Percentiles rank a stretch among this genome's conserved stretches.
phyloP scores from a whole-genome alignment of 1,140 invertebrate species.

The Zaprionus taronus region DNA sequence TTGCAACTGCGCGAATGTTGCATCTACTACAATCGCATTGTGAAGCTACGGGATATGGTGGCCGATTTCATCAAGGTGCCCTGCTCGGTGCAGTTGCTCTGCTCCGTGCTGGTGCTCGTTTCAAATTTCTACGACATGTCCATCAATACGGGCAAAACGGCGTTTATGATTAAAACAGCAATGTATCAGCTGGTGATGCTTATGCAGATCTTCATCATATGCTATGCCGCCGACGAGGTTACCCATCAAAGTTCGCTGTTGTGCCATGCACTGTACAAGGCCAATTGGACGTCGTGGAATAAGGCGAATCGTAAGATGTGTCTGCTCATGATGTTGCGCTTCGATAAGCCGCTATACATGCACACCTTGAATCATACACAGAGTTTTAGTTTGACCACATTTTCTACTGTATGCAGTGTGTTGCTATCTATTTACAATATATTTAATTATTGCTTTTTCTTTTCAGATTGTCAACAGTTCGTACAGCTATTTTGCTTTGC shows the following conservation, averaged over 20 bases:
- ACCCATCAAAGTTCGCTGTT: constrained; percentile 58
- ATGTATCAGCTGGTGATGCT: constrained; percentile 74
- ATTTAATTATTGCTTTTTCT: constrained; percentile 17
- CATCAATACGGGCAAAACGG: constrained; percentile 37
- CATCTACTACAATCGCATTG: constrained; percentile 52
- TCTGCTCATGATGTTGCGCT: constrained; percentile 64
- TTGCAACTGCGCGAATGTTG: constrained; percentile 55
- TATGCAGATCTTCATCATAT: constrained; percentile 75
- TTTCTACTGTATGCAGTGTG: constrained; percentile 64
- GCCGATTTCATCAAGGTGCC: constrained; percentile 64
- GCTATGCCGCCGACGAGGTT: constrained; percentile 73
- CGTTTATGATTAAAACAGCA: constrained; percentile 52
- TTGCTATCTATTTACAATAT: neutral
- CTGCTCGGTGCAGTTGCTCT: constrained; percentile 63
- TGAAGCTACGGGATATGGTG: constrained; percentile 52
- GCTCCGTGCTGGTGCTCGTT: constrained; percentile 70
- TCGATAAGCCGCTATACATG: constrained; percentile 46
- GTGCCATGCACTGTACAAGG: constrained; percentile 59
- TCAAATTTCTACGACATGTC: constrained; percentile 75
- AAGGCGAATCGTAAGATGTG: constrained; percentile 56
- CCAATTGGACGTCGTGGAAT: constrained; percentile 70
- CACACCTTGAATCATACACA: constrained; percentile 61
- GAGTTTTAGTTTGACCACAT: constrained; percentile 61
- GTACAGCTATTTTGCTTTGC: constrained; percentile 75
- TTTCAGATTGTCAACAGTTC: constrained; percentile 80